Evolutionary conservation across 2,888 invertebrate genomes (phyloP), one percentile per base, ranked within the genome.

Genomic region (Trissolcus japonicus): DNA sequence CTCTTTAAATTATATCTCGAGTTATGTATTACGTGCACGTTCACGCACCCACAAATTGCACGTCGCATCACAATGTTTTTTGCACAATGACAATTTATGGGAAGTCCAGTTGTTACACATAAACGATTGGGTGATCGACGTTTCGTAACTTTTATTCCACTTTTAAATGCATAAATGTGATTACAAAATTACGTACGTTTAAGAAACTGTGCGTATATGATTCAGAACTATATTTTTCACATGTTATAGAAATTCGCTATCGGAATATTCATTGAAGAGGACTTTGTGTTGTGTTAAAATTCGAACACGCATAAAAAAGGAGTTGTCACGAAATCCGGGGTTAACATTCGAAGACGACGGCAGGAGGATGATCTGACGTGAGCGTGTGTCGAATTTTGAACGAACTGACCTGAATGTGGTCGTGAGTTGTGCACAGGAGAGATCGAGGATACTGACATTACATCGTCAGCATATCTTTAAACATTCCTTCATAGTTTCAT

Each of bases 321-420:
- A 35, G 14, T 16, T 46, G 46, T 43, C 43, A 14, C 9, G 4
- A 3, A 46, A 46, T 50, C 25, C 19, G 13, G 53, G 53, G 53
- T 54, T 69, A 69, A 69, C 56, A 61, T 72, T 65, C 51, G 51
- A 13, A 54, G 53, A 40, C 43, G 59, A 54, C 46, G 43, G 60
- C 66, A 62, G 65, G 50, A 9, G 35, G 9, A 35, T 35, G 35
- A 35, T 35, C 35, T 35, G 35, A 35, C 9, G 35, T 59, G 14
- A 40, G 14, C 63, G 72, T 51, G 65, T 59, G n/a, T 59, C 60
- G 19, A 73, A 66, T 16, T 41, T 53, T 66, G 54, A 56, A 66
- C 66, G 66, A 61, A 66, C 43, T 66, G 73, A 73, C 73, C 73
- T 56, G 55, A 73, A 73, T 61, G 54, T 66, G 61, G 51, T 60